These are phyloP conservation scores for Corynorhinus townsendii DNA, from an alignment of 2,113 vertebrate genomes.

Conservation along the genomic window DNA sequence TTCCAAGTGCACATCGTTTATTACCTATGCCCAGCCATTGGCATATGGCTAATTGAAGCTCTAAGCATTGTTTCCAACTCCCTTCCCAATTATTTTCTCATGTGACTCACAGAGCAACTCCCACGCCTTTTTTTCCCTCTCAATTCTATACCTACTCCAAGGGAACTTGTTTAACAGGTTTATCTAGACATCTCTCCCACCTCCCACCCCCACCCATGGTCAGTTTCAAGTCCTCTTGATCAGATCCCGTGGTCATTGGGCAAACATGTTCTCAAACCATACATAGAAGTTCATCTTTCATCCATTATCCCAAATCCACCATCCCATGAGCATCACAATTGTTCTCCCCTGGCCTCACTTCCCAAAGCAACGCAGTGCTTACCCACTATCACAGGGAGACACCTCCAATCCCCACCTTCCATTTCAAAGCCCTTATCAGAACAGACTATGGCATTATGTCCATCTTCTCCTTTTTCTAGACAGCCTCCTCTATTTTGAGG, in stretches of 20 bases:
- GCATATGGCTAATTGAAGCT: not conserved
- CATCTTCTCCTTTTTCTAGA: not conserved
- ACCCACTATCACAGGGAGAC: not conserved
- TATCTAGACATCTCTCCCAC: not conserved
- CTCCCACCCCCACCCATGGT: not conserved
- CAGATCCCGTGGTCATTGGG: not conserved
- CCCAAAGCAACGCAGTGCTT: not conserved
- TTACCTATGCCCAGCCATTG: not conserved
- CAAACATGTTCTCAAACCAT: not conserved
- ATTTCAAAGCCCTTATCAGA: not conserved
- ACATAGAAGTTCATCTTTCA: not conserved
- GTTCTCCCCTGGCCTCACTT: not conserved
- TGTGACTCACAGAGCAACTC: slow-evolving; percentile 31
- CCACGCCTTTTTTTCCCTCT: not conserved
- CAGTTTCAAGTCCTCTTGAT: slow-evolving; percentile 16
- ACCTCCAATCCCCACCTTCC: not conserved
- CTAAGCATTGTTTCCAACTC: slow-evolving; percentile 5
- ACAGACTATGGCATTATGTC: not conserved
- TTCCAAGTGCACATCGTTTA: not conserved
- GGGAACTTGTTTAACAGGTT: slow-evolving; percentile 38
- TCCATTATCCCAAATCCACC: not conserved
- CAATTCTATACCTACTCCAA: not conserved
- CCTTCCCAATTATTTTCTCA: slow-evolving; percentile 23
- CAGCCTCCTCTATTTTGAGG: not conserved
- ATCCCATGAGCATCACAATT: not conserved